Base-by-base conservation (phyloP, 2,888 invertebrate species). In the Caenorhabditis sp. region DNA sequence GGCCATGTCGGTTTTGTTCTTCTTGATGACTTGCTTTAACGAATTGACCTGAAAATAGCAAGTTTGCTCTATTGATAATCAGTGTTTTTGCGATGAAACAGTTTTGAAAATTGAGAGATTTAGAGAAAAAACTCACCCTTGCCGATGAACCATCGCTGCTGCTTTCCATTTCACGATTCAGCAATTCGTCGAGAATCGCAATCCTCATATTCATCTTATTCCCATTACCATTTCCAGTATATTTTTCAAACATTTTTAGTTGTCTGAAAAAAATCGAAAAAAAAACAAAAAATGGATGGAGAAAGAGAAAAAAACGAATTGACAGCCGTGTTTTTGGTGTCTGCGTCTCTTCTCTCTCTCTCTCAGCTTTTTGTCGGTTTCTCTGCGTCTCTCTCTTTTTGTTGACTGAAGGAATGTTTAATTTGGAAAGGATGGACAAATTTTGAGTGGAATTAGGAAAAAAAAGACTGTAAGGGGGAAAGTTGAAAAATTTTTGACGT, bases 141-240 rank as follows among this genome's bases (percentile, higher is more conserved):
- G 82, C 82, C 12, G 82, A 79, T 8, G 75, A 65, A 0, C 82
- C 82, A 55, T 66, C 75, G 49, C 66, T 78, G 62, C 74, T 78
- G 5, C 68, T 31, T 55, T 74, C 68, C 66, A 65, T 76, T 57
- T 69, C 76, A 19, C 69, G 50, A 24, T 62, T 67, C 58, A 84
- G 66, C 49, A 84, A 61, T 55, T 77, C 77, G 36, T 86, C 86
- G 26, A 86, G 66, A 37, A 83, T 84, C n/a, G 77, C 73, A 24
- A 84, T 68, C 21, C 84, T 74, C 70, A 84, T 68, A 58, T 84
- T 86, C 82, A 84, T 74, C 65, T 86, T 86, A 68, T 86, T 85
- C 8, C 86, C 84, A 71, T 86, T 85, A 14, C 84, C 83, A 64
- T 83, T 84, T 55, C 84, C 82, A 58, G 83, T 78, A 58, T 64